Conservation (phyloP, 2,113 vertebrate genomes). For the Cryptoleucopteryx plumbea region DNA sequence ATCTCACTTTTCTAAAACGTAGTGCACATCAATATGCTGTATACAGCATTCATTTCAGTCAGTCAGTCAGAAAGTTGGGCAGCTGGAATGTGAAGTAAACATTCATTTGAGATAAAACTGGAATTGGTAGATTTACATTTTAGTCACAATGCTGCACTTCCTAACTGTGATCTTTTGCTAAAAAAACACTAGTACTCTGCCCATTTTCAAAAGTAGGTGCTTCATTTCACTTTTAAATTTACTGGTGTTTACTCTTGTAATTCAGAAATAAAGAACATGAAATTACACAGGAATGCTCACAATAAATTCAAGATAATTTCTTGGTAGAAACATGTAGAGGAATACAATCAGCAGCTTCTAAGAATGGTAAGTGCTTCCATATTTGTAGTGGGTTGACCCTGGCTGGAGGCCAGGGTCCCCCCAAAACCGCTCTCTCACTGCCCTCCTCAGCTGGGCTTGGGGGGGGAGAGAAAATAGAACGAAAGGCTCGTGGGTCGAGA, state of each 20-base stretch:
- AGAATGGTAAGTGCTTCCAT: not conserved
- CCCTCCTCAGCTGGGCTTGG: not conserved
- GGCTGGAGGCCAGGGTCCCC: not conserved
- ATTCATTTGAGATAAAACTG: not conserved
- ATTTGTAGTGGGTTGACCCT: not conserved
- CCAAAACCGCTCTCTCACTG: not conserved
- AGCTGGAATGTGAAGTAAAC: not conserved
- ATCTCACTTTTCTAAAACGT: constrained; percentile 13
- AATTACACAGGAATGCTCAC: not conserved
- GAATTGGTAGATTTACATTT: constrained; percentile 7
- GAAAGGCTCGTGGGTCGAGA: too few relatives aligned
- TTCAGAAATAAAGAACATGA: not conserved
- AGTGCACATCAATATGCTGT: not conserved
- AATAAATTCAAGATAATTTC: not conserved
- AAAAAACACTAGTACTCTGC: not conserved
- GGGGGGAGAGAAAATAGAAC: not conserved
- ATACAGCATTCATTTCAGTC: not conserved
- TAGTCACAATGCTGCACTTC: not conserved
- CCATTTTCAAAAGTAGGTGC: not conserved
- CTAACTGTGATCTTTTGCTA: not conserved
- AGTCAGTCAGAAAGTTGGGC: constrained; percentile 43
- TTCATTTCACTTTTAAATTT: constrained; percentile 39
- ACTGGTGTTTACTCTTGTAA: not conserved
- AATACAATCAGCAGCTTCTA: not conserved
- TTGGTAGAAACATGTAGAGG: not conserved